These are phyloP conservation scores for Leuciscus idus DNA, from an alignment of 2,113 vertebrate genomes.

Conservation along the genomic window DNA sequence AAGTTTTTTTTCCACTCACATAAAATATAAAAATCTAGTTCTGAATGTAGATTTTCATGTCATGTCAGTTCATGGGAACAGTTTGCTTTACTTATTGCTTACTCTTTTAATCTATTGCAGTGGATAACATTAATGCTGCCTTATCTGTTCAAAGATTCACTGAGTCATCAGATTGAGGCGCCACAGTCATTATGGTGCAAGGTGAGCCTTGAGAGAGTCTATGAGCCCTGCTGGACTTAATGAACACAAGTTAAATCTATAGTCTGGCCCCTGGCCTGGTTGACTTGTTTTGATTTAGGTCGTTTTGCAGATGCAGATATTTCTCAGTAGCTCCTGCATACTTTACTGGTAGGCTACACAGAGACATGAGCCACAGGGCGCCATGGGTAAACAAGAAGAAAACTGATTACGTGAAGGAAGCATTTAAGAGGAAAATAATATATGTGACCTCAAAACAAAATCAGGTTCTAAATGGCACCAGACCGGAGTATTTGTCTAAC, in stretches of 20 bases:
- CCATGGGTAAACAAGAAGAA: conserved; percentile 8
- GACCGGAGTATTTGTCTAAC: conserved; percentile 32
- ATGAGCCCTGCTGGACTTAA: conserved; percentile 28
- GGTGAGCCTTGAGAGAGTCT: conserved; percentile 41
- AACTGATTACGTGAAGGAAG: conserved; percentile 16
- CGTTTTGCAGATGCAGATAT: conserved; percentile 6
- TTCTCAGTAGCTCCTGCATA: neutral
- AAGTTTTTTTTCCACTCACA: neutral
- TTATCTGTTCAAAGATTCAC: conserved; percentile 36
- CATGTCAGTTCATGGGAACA: neutral
- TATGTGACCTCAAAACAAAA: conserved; percentile 25
- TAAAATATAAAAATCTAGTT: neutral
- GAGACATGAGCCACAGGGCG: neutral
- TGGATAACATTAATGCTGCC: conserved; percentile 29
- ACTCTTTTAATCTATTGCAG: conserved; percentile 5
- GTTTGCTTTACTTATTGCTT: neutral
- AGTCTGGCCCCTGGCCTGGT: conserved; percentile 26
- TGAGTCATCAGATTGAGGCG: conserved; percentile 56
- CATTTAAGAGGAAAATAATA: conserved; percentile 25
- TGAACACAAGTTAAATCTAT: conserved; percentile 49
- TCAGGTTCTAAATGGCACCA: conserved; percentile 37
- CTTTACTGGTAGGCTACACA: neutral
- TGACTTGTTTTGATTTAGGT: conserved; percentile 50
- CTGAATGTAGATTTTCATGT: neutral
- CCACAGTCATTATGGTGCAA: conserved; percentile 34